A percentile compares a stretch with the other conserved stretches of the same genome.
Conservation (phyloP, 2,113 vertebrate species). For the Silurus asotus region DNA sequence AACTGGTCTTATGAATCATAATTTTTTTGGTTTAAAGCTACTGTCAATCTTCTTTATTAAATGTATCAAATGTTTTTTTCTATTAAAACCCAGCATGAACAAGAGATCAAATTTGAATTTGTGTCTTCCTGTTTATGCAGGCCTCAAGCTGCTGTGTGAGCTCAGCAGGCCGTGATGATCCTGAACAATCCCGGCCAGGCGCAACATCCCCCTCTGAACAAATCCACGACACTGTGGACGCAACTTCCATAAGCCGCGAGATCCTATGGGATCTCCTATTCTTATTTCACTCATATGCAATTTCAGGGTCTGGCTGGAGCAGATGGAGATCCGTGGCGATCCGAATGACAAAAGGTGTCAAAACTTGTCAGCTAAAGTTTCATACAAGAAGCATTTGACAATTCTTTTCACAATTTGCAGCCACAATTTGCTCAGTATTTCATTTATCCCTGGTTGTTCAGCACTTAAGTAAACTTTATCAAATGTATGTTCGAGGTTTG, state of each 20-base stretch:
- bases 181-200: conserved; percentile 69
- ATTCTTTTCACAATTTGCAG: neutral
- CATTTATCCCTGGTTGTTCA: too few relatives aligned
- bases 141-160: conserved; percentile 62
- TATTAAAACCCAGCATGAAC: conserved; percentile 44
- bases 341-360: neutral
- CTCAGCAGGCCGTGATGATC: conserved; percentile 70
- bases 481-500: neutral
- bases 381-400: too few relatives aligned
- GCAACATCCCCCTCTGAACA: conserved; percentile 64
- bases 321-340: conserved; percentile 11
- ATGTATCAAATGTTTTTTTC: neutral
- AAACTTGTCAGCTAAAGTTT: too few relatives aligned
- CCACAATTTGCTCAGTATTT: neutral
- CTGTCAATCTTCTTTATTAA: neutral
- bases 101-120: conserved; percentile 69
- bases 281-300: conserved; percentile 30
- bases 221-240: conserved; percentile 69
- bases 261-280: conserved; percentile 58
- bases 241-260: conserved; percentile 61
- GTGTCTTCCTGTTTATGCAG: conserved; percentile 53
- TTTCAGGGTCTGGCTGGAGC: conserved; percentile 12
- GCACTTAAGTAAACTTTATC: neutral
- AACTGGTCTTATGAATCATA: neutral
- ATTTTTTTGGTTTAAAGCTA: neutral